Base-by-base conservation (phyloP, 2,797 vertebrate genomes). In the Denticeps clupeoides region DNA sequence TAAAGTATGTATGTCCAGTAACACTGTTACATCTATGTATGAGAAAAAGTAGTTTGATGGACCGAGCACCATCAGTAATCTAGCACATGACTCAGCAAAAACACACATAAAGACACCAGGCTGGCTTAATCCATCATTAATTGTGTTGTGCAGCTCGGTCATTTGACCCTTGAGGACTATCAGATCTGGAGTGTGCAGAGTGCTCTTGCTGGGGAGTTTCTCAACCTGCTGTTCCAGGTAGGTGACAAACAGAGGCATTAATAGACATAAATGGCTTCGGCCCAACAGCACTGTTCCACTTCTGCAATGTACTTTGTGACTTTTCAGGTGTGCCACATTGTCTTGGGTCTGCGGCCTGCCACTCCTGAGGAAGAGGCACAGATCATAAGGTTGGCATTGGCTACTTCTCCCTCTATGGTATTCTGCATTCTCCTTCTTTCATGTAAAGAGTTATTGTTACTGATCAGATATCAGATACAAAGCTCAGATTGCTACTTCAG, bases 151-250 rank as follows among this genome's bases (percentile, higher is more conserved):
- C 62, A 99, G 94, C 69, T 86, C 15, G 92, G 92, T 53, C 89
- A 97, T 55, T 81, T 98, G 71, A 94, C 89, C 44, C 83, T 99
- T 51, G 95, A 99, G 70, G 95, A 99, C 68, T 99, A 99, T 74
- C 95, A 99, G 79, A 99, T 99, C 62, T 99, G 95, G 95, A 98
- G 94, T 53, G 94, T 99, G 67, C 91, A 94, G 80, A 98, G 91
- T 58, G 84, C 91, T 33, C 84, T 99, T 60, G 95, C 95, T 78
- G 93, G 93, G 57, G 95, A 98, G 67, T 99, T 98, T 75, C 75
- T 99, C 66, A 99, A 96, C 73, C 84, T 99, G 23, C 91, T 99
- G 24, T 99, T 99, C 70, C 94, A 99, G 89, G 95, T 97, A 64
- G 26, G 59, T n/a, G 2, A 31, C 24, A 7, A 24, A 25, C 5